phyloP scores from a whole-genome alignment of 53 echinoderm and acorn worm genomes.

The Patiria pectinifera region DNA sequence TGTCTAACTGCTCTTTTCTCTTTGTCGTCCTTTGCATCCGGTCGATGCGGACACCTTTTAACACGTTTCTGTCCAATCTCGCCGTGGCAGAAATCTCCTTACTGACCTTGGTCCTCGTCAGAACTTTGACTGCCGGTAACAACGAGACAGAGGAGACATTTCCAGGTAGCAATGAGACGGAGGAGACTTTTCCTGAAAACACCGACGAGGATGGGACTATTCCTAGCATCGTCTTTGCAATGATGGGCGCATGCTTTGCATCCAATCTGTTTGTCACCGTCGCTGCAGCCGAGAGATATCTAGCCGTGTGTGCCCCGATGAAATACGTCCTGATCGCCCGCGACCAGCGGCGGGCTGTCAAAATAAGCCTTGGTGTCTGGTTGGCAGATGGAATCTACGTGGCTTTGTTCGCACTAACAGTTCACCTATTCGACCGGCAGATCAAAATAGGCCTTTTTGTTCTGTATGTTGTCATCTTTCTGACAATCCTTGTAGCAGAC shows the following conservation, averaged over 20 bases:
- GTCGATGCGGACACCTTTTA: slow-evolving; percentile 30
- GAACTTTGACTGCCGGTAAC: neutral
- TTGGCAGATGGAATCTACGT: neutral
- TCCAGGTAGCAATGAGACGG: too few relatives aligned
- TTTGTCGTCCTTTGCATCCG: neutral
- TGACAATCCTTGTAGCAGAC: neutral
- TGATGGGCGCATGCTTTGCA: slow-evolving; percentile 2
- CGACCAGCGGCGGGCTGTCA: neutral
- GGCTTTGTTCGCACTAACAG: neutral
- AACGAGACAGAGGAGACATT: too few relatives aligned
- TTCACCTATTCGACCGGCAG: neutral
- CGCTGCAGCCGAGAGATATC: slow-evolving; percentile 10
- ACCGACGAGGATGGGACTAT: neutral
- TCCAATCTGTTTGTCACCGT: slow-evolving; percentile 16
- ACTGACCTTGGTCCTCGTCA: neutral
- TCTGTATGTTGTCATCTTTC: neutral
- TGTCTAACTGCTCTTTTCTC: slow-evolving; percentile 20
- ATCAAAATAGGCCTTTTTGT: neutral
- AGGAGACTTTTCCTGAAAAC: neutral
- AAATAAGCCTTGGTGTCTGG: neutral
- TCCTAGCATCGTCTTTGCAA: neutral
- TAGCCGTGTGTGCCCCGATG: neutral
- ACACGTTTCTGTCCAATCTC: slow-evolving; percentile 20
- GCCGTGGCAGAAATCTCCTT: neutral
- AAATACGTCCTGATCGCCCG: neutral